Evolutionary conservation across 1,140 invertebrate species (phyloP), one percentile per base, ranked within the genome.

Genomic region (Phortica variegata): DNA sequence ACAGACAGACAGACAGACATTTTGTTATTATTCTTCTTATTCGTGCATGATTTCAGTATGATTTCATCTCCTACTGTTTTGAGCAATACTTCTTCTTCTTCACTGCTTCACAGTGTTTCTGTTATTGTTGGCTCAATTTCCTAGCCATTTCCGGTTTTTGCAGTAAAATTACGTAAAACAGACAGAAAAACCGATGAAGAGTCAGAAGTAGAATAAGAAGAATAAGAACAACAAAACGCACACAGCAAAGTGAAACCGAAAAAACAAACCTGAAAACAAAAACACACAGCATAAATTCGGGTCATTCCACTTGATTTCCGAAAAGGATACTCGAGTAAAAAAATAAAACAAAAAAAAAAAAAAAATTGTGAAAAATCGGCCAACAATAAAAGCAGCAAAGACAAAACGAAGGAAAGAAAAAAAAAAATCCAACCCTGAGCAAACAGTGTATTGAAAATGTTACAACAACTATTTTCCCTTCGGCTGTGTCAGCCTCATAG

Each of bases 301-400:
- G 63, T 68, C 63, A 68, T 68, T 68, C 63, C 63, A 68, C 63
- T 68, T 68, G 63, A 68, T 68, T 68, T 68, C 63, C 63, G 63
- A 63, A 68, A 68, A 68, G 63, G 63, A 68, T 68, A 68, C 63
- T 60, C 63, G 42, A 47, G 48, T 42, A 26, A 46, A 23, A 65
- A 47, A 58, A 43, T 54, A 29, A 55, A 41, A 33, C 39, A 51
- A 3, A 51, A 34, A 34, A n/a, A 8, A 6, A 34, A 34, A 34
- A 1, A 44, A 12, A 43, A 15, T 31, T 26, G 39, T 39, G 21
- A 37, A 29, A 33, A 32, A 51, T 23, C 43, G 13, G n/a, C n/a
- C n/a, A n/a, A n/a, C n/a, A n/a, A n/a, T n/a, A n/a, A n/a, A n/a
- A n/a, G 23, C 10, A 6, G 23, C 10, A 26, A 6, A 26, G 5